These are phyloP conservation scores for Monochamus saltuarius DNA, from an alignment of 1,140 invertebrate genomes.

Conservation along the genomic window DNA sequence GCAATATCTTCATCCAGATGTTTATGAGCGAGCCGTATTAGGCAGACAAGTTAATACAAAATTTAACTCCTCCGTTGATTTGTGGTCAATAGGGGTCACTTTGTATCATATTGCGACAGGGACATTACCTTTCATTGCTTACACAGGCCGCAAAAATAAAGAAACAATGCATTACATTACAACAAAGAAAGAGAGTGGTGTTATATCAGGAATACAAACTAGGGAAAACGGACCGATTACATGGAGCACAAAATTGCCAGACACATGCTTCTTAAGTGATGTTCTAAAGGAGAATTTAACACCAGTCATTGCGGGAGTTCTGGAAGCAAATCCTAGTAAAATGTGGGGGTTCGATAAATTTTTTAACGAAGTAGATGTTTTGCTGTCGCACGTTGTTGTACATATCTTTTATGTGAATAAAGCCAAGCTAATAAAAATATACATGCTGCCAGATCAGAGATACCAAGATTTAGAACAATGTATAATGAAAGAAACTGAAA, in stretches of 20 bases:
- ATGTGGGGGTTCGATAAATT: constrained; percentile 95
- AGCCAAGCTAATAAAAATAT: constrained; percentile 67
- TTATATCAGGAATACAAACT: constrained; percentile 90
- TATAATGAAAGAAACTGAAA: constrained; percentile 83
- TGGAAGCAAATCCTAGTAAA: constrained; percentile 84
- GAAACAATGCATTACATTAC: constrained; percentile 95
- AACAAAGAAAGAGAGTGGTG: constrained; percentile 89
- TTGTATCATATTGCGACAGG: constrained; percentile 96
- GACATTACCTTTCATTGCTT: constrained; percentile 89
- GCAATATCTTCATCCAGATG: constrained; percentile 96
- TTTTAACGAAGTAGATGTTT: constrained; percentile 81
- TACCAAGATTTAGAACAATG: constrained; percentile 75
- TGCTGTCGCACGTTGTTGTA: constrained; percentile 66
- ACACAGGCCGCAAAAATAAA: constrained; percentile 90
- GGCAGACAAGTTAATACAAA: constrained; percentile 84
- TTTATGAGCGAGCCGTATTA: constrained; percentile 95
- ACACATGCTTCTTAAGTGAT: constrained; percentile 79
- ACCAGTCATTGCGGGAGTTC: constrained; percentile 82
- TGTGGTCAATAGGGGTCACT: constrained; percentile 98
- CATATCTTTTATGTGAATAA: constrained; percentile 86
- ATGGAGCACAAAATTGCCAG: constrained; percentile 83
- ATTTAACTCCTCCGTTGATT: constrained; percentile 91
- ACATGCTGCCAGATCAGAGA: constrained; percentile 77
- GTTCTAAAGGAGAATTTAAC: constrained; percentile 85
- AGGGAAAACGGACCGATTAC: constrained; percentile 90